Base-by-base conservation (phyloP, 2,113 vertebrate genomes). In the Halcyon malimbica region DNA sequence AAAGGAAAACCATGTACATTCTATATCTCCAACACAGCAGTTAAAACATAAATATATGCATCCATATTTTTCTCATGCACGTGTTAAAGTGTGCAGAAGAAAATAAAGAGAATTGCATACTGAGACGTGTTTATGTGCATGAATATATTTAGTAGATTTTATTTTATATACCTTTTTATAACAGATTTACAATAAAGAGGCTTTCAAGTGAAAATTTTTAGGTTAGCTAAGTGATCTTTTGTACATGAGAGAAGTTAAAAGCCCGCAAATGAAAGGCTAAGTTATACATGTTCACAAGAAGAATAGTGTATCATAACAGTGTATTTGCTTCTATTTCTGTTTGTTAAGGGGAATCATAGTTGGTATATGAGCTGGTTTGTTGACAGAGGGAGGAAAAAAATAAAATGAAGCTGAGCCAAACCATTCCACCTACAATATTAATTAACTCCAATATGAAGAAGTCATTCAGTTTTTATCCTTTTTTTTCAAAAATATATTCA, bases 341-440 rank as follows among this genome's bases (percentile, higher is more conserved):
- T 80, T 37, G 41, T 57, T 81, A 77, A 69, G 86, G 62, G 35
- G 77, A 80, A 89, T 88, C 92, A 60, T 81, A 81, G 83, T 69
- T 97, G 94, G 54, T 78, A 73, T 90, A 90, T 91, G 78, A 96
- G 68, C 62, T 91, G 78, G 51, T 94, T 95, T 96, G 89, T 83
- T 91, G 92, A 83, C 63, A 94, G 83, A 93, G 44, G 70, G 71
- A 87, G 57, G 35, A 13, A 51, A 39, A 84, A 84, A 92, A 79
- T 73, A 37, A 5, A 42, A 54, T 37, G 70, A 91, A 95, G n/a
- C 37, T 37, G 90, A 96, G 87, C 79, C 95, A 95, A 90, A 82
- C 42, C 42, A 88, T 69, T 91, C 94, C 91, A 92, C 90, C 90
- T 94, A 88, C 91, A 51, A 42, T 56, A 82, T 90, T 96, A 92